phyloP scores from a whole-genome alignment of 2,888 invertebrate species.

The Polydesmus complanatus region DNA sequence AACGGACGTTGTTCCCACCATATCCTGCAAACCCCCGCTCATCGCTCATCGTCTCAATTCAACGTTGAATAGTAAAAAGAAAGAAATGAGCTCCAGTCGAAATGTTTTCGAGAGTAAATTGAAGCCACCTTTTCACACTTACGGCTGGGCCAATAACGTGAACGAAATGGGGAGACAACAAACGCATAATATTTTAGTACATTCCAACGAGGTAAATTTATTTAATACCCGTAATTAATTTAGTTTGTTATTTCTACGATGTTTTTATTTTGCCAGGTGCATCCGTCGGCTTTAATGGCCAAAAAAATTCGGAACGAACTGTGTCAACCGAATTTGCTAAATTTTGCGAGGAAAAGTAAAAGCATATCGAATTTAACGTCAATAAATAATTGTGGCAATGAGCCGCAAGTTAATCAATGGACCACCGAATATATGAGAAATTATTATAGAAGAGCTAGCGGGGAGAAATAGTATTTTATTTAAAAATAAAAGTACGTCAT shows the following conservation, averaged over 20 bases:
- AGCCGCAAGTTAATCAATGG: background rate
- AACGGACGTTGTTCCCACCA: background rate
- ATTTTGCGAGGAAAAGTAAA: background rate
- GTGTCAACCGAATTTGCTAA: background rate
- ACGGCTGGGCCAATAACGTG: background rate
- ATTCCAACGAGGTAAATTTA: background rate
- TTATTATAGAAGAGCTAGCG: too few relatives aligned
- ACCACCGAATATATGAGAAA: background rate
- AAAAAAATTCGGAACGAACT: background rate
- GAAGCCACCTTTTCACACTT: background rate
- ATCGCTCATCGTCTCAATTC: background rate
- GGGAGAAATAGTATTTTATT: too few relatives aligned
- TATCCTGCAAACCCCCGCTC: background rate
- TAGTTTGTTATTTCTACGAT: background rate
- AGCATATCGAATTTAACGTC: background rate
- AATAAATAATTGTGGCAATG: too few relatives aligned
- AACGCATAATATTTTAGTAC: background rate
- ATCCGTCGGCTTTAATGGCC: background rate
- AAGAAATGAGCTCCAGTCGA: background rate
- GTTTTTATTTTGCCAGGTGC: background rate
- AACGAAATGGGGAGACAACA: background rate
- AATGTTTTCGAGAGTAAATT: too few relatives aligned
- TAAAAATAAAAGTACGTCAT: too few relatives aligned
- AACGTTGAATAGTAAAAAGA: background rate
- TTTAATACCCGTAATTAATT: background rate